Conservation (phyloP, 30 jellyfish, hydroid and myxozoan species). For the Mastigias papua region DNA sequence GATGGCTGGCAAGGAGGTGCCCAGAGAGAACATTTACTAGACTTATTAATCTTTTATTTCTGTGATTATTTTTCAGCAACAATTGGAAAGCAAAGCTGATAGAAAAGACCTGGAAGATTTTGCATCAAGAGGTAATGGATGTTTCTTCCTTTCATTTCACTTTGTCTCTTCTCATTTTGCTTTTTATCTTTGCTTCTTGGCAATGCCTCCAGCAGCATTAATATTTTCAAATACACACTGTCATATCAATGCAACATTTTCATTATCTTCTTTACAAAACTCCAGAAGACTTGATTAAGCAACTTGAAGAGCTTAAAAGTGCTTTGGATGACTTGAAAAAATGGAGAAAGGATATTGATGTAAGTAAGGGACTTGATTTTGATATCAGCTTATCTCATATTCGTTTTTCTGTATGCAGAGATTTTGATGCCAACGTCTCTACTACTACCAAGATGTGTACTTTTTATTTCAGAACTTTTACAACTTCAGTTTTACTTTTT, state of each 20-base stretch:
- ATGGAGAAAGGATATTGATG: slow-evolving; percentile 60
- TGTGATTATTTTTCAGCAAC: neutral
- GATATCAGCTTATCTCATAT: neutral
- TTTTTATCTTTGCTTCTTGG: neutral
- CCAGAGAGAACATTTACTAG: neutral
- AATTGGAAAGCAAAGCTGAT: slow-evolving; percentile 11
- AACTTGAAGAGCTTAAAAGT: slow-evolving; percentile 22
- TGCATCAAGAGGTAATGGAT: slow-evolving; percentile 17
- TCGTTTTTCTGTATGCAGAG: neutral
- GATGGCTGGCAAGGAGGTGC: neutral
- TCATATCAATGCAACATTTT: too few relatives aligned
- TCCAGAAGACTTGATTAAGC: slow-evolving; percentile 59
- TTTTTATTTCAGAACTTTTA: neutral
- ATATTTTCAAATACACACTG: neutral
- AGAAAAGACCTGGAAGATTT: slow-evolving; percentile 23
- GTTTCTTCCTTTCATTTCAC: neutral
- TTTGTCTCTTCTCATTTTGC: neutral
- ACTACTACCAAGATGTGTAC: neutral
- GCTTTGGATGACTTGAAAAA: slow-evolving; percentile 27
- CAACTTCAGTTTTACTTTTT: too few relatives aligned
- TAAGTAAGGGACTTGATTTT: too few relatives aligned
- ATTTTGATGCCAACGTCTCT: neutral
- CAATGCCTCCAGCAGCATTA: neutral
- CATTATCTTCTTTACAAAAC: too few relatives aligned
- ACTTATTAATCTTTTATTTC: neutral